phyloP scores from a whole-genome alignment of 92 coral and sea anemone species.

The Nematostella vectensis region DNA sequence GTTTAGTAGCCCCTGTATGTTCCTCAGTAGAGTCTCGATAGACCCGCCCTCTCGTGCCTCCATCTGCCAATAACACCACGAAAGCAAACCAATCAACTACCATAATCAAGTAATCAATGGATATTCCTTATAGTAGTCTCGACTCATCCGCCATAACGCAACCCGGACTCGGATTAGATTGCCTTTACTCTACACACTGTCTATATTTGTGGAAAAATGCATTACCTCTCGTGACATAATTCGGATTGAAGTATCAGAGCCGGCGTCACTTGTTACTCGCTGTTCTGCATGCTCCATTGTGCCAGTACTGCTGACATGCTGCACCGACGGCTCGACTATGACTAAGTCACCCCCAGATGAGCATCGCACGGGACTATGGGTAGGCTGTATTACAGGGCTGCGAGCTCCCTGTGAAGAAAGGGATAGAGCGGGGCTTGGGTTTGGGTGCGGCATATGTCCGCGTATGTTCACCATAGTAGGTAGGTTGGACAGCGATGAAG shows the following conservation, averaged over 20 bases:
- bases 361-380: conserved; percentile 58
- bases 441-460: conserved; percentile 19
- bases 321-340: conserved; percentile 61
- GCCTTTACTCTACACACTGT: no score
- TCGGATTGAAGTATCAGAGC: conserved; percentile 77
- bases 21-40: conserved; percentile 68
- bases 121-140: no score
- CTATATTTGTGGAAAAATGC: no score
- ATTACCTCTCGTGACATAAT: conserved; percentile 64
- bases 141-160: no score
- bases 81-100: not conserved
- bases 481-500: conserved; percentile 13
- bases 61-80: conserved; percentile 16
- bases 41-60: conserved; percentile 60
- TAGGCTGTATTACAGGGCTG: conserved; percentile 23
- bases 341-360: conserved; percentile 42
- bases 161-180: no score
- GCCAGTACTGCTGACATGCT: conserved; percentile 90
- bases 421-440: conserved; percentile 34
- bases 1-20: conserved; percentile 89
- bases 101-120: not conserved
- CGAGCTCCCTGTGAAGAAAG: conserved; percentile 19
- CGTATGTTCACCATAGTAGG: conserved; percentile 36
- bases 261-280: conserved; percentile 48
- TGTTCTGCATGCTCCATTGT: conserved; percentile 70